Evolutionary conservation across 1,140 invertebrate species (phyloP).

Genomic region (Psilanteris sp.): DNA sequence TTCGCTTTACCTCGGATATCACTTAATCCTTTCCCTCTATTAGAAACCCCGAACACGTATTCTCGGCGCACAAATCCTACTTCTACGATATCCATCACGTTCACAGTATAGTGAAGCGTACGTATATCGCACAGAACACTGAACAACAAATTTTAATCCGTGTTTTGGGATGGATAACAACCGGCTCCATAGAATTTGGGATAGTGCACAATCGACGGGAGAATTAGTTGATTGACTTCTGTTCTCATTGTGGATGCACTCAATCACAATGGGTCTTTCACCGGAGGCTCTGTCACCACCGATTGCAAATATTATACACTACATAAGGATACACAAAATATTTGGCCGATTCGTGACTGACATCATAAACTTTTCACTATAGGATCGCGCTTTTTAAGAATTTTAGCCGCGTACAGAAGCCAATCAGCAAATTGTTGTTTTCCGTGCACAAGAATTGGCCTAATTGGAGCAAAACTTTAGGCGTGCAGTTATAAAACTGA

Average conservation of each 20-base stretch:
- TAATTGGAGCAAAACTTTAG: too few relatives aligned
- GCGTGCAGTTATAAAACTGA: too few relatives aligned
- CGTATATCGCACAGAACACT: constrained; percentile 25
- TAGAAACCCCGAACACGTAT: constrained; percentile 29
- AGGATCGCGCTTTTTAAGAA: too few relatives aligned
- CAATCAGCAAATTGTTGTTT: constrained; percentile 4
- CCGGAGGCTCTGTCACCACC: not conserved
- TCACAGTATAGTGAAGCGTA: constrained; percentile 18
- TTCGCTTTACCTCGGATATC: constrained; percentile 1
- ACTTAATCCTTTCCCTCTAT: not conserved
- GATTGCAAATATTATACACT: not conserved
- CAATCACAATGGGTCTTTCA: constrained; percentile 16
- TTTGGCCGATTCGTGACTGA: too few relatives aligned
- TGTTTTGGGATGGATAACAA: constrained; percentile 12
- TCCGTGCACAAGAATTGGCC: too few relatives aligned
- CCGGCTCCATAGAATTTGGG: not conserved
- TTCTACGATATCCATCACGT: constrained; percentile 27
- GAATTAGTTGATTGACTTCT: constrained; percentile 27
- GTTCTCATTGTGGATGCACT: not conserved
- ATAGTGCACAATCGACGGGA: too few relatives aligned
- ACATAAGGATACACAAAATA: not conserved
- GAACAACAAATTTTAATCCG: constrained; percentile 19
- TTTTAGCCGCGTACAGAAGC: too few relatives aligned
- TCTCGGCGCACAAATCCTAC: constrained; percentile 19
- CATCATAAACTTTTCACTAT: too few relatives aligned